These are phyloP conservation scores for Melanerpes aurifrons DNA, from an alignment of 2,113 vertebrate genomes.

Conservation along the genomic window DNA sequence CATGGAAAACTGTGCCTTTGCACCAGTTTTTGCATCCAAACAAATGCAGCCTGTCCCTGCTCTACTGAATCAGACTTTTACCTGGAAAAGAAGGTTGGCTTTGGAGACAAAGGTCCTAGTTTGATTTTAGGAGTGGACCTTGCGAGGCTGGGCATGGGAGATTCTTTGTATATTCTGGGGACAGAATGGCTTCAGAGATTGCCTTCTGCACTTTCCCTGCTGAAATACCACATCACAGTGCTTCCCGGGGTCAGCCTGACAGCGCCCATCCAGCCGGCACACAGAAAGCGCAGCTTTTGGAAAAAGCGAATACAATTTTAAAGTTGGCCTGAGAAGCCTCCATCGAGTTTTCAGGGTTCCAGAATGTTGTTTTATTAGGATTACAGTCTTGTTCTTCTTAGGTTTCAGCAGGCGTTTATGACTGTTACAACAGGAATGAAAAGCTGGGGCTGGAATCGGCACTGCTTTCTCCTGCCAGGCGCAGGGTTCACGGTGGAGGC, in stretches of 20 bases:
- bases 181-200: neutral
- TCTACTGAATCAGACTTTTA: neutral
- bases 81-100: neutral
- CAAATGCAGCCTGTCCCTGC: neutral
- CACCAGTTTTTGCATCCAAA: neutral
- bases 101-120: neutral
- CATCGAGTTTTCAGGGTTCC: conserved; percentile 70
- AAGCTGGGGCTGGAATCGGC: conserved; percentile 71
- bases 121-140: neutral
- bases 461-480: conserved; percentile 65
- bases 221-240: neutral
- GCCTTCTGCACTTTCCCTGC: neutral
- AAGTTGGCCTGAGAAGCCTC: conserved; percentile 57
- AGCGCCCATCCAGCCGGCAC: neutral
- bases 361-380: conserved; percentile 74
- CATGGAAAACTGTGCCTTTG: neutral
- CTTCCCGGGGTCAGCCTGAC: conserved; percentile 3
- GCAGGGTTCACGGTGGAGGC: conserved; percentile 66
- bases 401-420: conserved; percentile 73
- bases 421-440: conserved; percentile 72
- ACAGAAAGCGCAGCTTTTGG: conserved; percentile 33
- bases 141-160: neutral
- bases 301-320: conserved; percentile 42
- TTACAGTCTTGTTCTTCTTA: conserved; percentile 73
- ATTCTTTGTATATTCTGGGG: neutral